Percentiles rank a stretch among this genome's conserved stretches.
Conservation (phyloP, 2,797 vertebrate genomes). For the Linurgus olivaceus region DNA sequence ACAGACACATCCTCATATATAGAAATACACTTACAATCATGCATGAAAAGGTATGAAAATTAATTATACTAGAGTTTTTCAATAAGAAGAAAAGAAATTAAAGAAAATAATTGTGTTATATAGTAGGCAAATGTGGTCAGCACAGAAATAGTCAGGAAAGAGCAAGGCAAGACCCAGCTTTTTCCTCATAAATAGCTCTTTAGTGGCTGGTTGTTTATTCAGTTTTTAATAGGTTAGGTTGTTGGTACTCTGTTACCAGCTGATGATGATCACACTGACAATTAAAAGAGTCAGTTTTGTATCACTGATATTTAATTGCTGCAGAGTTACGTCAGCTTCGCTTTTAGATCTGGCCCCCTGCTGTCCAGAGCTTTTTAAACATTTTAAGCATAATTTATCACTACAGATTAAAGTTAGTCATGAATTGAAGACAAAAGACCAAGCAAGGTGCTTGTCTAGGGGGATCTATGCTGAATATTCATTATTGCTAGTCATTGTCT, state of each 20-base stretch:
- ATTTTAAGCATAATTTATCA: constrained; percentile 28
- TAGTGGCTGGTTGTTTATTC: not conserved
- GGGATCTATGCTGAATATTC: constrained; percentile 20
- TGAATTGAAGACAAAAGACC: not conserved
- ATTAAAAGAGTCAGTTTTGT: not conserved
- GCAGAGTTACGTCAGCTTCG: not conserved
- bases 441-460: not conserved
- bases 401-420: not conserved
- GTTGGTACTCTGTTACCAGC: not conserved
- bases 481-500: not conserved
- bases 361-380: not conserved
- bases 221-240: not conserved
- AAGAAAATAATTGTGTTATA: not conserved
- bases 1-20: not conserved
- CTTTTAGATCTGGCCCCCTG: not conserved
- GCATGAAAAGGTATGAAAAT: not conserved
- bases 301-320: not conserved
- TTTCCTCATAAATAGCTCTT: not conserved
- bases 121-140: not conserved
- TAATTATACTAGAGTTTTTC: not conserved
- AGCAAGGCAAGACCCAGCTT: not conserved
- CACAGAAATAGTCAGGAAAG: not conserved
- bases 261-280: not conserved
- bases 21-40: not conserved
- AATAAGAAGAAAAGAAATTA: not conserved